Base-by-base conservation (phyloP, 23 tunicate species). In the Phallusia fumigata region DNA sequence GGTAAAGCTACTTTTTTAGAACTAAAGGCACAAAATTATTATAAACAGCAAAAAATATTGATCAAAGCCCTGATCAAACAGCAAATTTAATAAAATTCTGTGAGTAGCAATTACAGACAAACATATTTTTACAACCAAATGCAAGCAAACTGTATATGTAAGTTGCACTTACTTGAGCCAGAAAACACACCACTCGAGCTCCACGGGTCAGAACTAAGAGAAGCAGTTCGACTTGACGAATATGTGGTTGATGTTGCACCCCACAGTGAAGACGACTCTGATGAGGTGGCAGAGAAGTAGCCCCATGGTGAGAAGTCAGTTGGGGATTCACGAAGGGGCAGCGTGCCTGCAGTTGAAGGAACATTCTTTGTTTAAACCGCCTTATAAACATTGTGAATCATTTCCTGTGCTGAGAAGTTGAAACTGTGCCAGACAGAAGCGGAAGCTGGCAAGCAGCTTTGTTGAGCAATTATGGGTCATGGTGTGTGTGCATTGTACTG, bases 201-300 rank as follows among this genome's bases (percentile, higher is more conserved):
- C 97, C 97, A 92, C 26, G 97, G 91, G 64, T 92, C 97, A 11
- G 91, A 87, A 52, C 83, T 76, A 24, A 92, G 30, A 1, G 97
- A 87, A 8, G 86, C 35, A 19, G 91, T 51, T 33, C 86, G 51
- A 32, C 31, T 81, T 69, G 88, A 50, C 6, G 86, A 28, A 26
- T 36, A 16, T 74, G 52, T 82, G 30, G 31, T 65, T 45, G 91
- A 40, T 21, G 36, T 80, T 0, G 53, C 31, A 11, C 88, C 84
- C 85, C 91, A 79, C 51, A 64, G 28, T 30, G 50, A 50, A 16
- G 53, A 31, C 31, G 65, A 10, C 32, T 53, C 74, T 18, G 84
- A 33, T 18, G 83, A 32, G n/a, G 76, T 79, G 81, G 85, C 52
- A n/a, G 88, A 77, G 31, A 78, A 76, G 33, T 36, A 64, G 52